Percentiles rank a stretch among this genome's conserved stretches.
Evolutionary conservation across 2,888 invertebrate species (phyloP).

Genomic region (Acronicta aceris): DNA sequence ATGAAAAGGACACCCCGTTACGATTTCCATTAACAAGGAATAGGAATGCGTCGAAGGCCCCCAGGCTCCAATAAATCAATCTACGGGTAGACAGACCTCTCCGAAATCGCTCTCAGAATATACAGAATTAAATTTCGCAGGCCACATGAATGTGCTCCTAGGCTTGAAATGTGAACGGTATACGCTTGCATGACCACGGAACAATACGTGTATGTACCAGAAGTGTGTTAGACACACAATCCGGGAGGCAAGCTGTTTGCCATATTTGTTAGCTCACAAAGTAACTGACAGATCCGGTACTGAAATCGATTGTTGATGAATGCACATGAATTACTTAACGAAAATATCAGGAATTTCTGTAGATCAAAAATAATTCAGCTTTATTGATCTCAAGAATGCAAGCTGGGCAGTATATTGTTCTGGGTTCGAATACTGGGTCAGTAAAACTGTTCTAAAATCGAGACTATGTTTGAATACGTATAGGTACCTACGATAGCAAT

Average conservation of each 20-base stretch:
- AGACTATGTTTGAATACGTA: too few species aligned
- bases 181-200: slow-evolving; percentile 30
- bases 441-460: too few species aligned
- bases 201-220: slow-evolving; percentile 39
- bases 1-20: slow-evolving; percentile 76
- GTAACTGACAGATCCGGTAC: slow-evolving; percentile 4
- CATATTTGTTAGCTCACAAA: slow-evolving; percentile 34
- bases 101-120: slow-evolving; percentile 62
- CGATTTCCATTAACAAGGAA: slow-evolving; percentile 79
- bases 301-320: slow-evolving; percentile 16
- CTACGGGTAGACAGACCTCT: slow-evolving; percentile 66
- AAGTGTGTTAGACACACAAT: slow-evolving; percentile 45
- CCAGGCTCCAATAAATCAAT: slow-evolving; percentile 78
- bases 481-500: too few species aligned
- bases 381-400: too few species aligned
- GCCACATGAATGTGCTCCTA: slow-evolving; percentile 47
- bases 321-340: slow-evolving; percentile 1
- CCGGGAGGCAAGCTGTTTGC: slow-evolving; percentile 28
- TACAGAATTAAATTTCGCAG: slow-evolving; percentile 63
- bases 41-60: slow-evolving; percentile 72
- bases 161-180: slow-evolving; percentile 44
- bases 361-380: too few species aligned
- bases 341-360: too few species aligned
- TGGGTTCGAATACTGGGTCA: too few species aligned
- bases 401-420: too few species aligned